Base-by-base conservation (phyloP, 2,888 invertebrate genomes). In the Acronicta psi region DNA sequence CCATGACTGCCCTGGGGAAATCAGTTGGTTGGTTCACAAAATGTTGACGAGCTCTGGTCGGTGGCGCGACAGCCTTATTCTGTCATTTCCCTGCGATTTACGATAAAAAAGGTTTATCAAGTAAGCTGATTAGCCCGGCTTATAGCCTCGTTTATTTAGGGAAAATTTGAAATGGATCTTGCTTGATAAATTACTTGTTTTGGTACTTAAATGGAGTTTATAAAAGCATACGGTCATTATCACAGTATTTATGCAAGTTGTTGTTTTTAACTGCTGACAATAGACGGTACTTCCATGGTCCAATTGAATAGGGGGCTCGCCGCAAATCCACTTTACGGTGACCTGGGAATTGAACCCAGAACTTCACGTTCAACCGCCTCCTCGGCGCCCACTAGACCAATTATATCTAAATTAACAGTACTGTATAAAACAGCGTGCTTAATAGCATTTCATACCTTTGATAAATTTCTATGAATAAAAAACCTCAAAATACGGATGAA, bases 1-100 rank as follows among this genome's bases (percentile, higher is more conserved):
- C 78, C 80, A 69, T 65, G 64, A 57, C 20, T 20, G 59, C 88
- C 75, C 84, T 7, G 31, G 89, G 88, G 89, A 88, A 89, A 89
- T 89, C 87, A 89, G 72, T 72, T 76, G 63, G 63, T 57, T 34
- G 73, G 73, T 77, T 81, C 68, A 73, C 79, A 79, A 83, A 85
- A 82, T 80, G 83, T 78, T 77, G 83, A 80, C 79, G 79, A 73
- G 73, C 61, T 49, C 58, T 69, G 71, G 60, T 18, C 40, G 58
- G 50, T 47, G 25, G 18, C 18, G 37, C 53, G 69, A 64, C 72
- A 55, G 51, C 56, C 69, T 73, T 76, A 77, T 75, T 75, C 69
- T 54, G 70, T 68, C 72, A 69, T 73, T 76, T 72, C 17, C 61
- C 43, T 43, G 57, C 52, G 62, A 64, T 71, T 73, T 70, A 68